phyloP scores from a whole-genome alignment of 1,140 invertebrate species.

The Proales similis region DNA sequence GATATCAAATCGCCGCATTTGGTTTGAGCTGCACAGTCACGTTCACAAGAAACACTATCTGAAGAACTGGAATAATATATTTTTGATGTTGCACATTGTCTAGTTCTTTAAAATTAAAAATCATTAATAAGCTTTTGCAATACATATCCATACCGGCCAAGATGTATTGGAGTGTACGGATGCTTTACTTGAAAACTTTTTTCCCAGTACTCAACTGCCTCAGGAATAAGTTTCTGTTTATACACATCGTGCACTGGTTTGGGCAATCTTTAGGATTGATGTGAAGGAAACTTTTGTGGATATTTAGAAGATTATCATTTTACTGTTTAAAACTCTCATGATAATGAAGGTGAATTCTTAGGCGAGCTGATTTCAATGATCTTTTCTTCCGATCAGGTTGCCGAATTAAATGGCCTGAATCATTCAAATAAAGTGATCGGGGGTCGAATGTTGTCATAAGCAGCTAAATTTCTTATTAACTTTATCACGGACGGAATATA shows the following conservation, averaged over 20 bases:
- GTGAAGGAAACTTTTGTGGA: no score
- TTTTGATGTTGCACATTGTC: slow-evolving; percentile 4
- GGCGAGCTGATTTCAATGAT: no score
- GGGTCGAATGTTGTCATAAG: no score
- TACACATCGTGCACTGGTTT: neutral
- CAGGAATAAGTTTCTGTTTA: slow-evolving; percentile 61
- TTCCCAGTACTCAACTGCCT: slow-evolving; percentile 87
- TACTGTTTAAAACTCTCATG: no score
- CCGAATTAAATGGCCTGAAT: no score
- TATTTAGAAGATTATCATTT: no score
- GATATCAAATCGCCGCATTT: slow-evolving; percentile 81
- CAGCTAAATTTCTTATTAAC: no score
- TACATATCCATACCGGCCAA: slow-evolving; percentile 67
- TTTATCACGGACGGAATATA: no score
- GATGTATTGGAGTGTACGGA: slow-evolving; percentile 70
- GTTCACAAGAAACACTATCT: slow-evolving; percentile 65
- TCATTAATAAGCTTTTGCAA: neutral
- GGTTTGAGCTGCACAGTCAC: slow-evolving; percentile 71
- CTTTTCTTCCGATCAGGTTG: no score
- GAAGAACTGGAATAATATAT: slow-evolving; percentile 11
- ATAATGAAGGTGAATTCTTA: no score
- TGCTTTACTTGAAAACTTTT: slow-evolving; percentile 75
- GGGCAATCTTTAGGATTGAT: no score
- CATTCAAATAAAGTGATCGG: no score
- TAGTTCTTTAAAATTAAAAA: slow-evolving; percentile 22